Percentiles rank a stretch among this genome's conserved stretches.
Evolutionary conservation across 2,113 vertebrate genomes (phyloP).

Genomic region (Nannobrachium achirus): DNA sequence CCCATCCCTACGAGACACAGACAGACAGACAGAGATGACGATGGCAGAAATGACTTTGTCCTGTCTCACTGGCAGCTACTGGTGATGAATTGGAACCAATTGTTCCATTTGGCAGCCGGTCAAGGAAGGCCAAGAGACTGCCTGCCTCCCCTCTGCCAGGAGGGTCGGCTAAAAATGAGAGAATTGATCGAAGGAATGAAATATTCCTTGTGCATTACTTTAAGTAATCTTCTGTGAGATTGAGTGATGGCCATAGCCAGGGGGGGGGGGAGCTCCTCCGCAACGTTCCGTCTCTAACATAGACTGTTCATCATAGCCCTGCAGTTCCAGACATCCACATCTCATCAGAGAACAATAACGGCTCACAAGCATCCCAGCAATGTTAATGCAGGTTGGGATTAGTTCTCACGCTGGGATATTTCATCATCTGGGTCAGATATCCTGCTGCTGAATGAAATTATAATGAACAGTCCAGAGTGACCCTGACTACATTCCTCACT

Average conservation of each 20-base stretch:
- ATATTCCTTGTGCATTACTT: slow-evolving; percentile 57
- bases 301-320: slow-evolving; percentile 24
- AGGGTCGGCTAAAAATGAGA: slow-evolving; percentile 38
- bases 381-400: slow-evolving; percentile 16
- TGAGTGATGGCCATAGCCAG: slow-evolving; percentile 48
- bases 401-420: slow-evolving; percentile 9
- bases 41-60: slow-evolving; percentile 69
- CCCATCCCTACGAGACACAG: too few species aligned
- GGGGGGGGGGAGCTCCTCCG: slow-evolving; percentile 34
- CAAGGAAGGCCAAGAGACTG: slow-evolving; percentile 47
- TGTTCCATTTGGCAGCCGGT: slow-evolving; percentile 70
- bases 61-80: slow-evolving; percentile 52
- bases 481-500: not conserved
- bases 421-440: not conserved
- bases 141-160: slow-evolving; percentile 33
- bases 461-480: not conserved
- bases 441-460: slow-evolving; percentile 8
- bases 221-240: slow-evolving; percentile 55
- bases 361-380: slow-evolving; percentile 20
- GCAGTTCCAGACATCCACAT: slow-evolving; percentile 13
- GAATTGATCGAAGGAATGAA: slow-evolving; percentile 53
- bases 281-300: not conserved
- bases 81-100: slow-evolving; percentile 69
- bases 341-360: slow-evolving; percentile 10
- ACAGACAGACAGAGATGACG: slow-evolving; percentile 21